Evolutionary conservation across 2,113 vertebrate species (phyloP).

Genomic region (Silurus asotus): DNA sequence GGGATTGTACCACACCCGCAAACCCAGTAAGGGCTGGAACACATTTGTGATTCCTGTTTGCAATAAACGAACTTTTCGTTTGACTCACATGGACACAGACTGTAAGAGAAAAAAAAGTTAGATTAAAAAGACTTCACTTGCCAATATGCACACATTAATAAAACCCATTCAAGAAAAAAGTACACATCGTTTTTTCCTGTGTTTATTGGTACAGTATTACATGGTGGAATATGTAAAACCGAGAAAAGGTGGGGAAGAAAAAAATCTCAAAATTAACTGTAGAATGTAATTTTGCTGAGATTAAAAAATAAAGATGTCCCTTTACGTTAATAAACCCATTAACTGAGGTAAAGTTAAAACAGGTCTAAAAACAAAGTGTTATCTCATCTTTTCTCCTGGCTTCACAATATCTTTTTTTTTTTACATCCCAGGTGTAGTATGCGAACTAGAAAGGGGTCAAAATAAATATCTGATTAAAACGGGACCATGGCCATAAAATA

Average conservation of each 20-base stretch:
- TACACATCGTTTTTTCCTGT: constrained; percentile 75
- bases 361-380: constrained; percentile 93
- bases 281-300: constrained; percentile 89
- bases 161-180: background rate
- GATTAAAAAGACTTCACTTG: too few relatives aligned
- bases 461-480: constrained; percentile 62
- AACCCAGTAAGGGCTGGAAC: background rate
- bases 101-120: background rate
- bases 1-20: too few relatives aligned
- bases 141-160: background rate
- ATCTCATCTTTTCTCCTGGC: constrained; percentile 72
- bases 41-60: background rate
- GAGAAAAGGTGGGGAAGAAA: constrained; percentile 44
- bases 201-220: constrained; percentile 99
- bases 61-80: background rate
- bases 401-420: constrained; percentile 58
- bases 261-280: constrained; percentile 83
- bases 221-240: constrained; percentile 92
- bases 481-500: constrained; percentile 79
- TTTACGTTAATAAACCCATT: constrained; percentile 90
- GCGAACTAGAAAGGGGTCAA: constrained; percentile 56
- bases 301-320: constrained; percentile 91
- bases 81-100: background rate
- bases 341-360: constrained; percentile 98
- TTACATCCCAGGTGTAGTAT: constrained; percentile 57